A percentile compares a stretch with the other conserved stretches of the same genome.
Evolutionary conservation across 2,113 vertebrate genomes (phyloP).

Genomic region (Lutjanus erythropterus): DNA sequence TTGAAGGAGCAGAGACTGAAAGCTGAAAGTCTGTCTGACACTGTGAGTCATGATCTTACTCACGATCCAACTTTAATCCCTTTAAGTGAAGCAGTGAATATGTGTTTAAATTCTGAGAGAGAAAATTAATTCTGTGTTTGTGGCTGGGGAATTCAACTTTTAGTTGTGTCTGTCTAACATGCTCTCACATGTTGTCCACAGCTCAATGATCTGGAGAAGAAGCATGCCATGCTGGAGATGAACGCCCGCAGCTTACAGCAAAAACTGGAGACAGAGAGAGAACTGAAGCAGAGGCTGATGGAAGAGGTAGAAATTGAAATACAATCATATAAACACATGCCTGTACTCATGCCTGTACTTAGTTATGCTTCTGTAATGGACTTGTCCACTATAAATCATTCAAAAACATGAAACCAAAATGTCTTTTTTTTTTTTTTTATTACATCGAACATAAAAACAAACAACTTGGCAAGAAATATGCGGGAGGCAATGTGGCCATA

Average conservation of each 20-base stretch:
- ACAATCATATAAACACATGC: not conserved
- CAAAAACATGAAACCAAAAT: not conserved
- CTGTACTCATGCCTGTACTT: not conserved
- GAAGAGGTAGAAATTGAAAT: constrained; percentile 89
- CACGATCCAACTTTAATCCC: not conserved
- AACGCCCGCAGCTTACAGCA: constrained; percentile 97
- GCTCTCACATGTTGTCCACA: constrained; percentile 63
- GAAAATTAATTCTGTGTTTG: not conserved
- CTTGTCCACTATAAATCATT: not conserved
- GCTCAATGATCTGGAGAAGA: constrained; percentile 99
- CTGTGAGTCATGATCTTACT: constrained; percentile 84
- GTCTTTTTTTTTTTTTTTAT: too few species aligned
- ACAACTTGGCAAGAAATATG: too few species aligned
- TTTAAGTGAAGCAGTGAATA: not conserved
- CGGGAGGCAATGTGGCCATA: too few species aligned
- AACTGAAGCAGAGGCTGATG: constrained; percentile 97
- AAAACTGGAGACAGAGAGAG: constrained; percentile 97
- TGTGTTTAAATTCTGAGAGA: not conserved
- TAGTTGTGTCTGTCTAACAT: constrained; percentile 5
- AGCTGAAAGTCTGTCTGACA: constrained; percentile 98
- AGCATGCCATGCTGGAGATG: constrained; percentile 98
- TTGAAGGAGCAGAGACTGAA: constrained; percentile 98
- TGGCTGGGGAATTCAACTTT: constrained; percentile 1
- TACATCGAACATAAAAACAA: too few species aligned
- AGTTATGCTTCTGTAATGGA: not conserved